phyloP scores from a whole-genome alignment of 1,140 invertebrate genomes.

The Apis laboriosa region DNA sequence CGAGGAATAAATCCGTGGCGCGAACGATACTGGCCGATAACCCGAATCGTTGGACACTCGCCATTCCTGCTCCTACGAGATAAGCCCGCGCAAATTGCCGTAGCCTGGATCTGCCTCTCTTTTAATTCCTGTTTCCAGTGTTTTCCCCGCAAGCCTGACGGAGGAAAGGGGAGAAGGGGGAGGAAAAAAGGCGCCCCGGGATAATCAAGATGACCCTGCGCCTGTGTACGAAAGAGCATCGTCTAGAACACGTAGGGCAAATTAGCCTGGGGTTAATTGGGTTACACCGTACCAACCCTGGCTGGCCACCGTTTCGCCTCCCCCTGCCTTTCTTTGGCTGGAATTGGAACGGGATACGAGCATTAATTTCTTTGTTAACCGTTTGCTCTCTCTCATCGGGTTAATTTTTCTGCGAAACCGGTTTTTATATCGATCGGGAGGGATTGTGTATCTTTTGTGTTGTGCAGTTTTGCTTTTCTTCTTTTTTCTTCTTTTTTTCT shows the following conservation, averaged over 20 bases:
- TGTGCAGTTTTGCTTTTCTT: too few relatives aligned
- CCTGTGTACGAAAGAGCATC: constrained; percentile 43
- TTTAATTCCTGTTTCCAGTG: constrained; percentile 29
- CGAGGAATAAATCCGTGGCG: constrained; percentile 32
- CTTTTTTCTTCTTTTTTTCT: too few relatives aligned
- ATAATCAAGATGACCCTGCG: constrained; percentile 59
- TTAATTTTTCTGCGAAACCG: constrained; percentile 39
- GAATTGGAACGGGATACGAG: constrained; percentile 30
- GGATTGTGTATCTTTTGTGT: too few relatives aligned
- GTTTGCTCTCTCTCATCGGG: constrained; percentile 27
- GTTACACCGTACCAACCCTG: constrained; percentile 48
- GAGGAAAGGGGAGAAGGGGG: too few relatives aligned
- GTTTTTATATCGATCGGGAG: too few relatives aligned
- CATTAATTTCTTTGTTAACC: constrained; percentile 62
- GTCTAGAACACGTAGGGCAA: constrained; percentile 58
- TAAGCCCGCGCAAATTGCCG: constrained; percentile 45
- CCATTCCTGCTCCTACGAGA: constrained; percentile 14
- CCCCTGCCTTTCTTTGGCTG: constrained; percentile 1
- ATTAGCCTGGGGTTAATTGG: constrained; percentile 67
- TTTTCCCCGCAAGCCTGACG: not conserved
- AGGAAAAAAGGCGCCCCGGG: constrained; percentile 28
- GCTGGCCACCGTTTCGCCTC: not conserved
- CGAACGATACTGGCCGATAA: constrained; percentile 39
- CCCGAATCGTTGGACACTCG: constrained; percentile 25
- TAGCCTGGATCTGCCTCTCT: constrained; percentile 31